phyloP scores from a whole-genome alignment of 2,113 vertebrate species.

The Halcyon senegalensis region DNA sequence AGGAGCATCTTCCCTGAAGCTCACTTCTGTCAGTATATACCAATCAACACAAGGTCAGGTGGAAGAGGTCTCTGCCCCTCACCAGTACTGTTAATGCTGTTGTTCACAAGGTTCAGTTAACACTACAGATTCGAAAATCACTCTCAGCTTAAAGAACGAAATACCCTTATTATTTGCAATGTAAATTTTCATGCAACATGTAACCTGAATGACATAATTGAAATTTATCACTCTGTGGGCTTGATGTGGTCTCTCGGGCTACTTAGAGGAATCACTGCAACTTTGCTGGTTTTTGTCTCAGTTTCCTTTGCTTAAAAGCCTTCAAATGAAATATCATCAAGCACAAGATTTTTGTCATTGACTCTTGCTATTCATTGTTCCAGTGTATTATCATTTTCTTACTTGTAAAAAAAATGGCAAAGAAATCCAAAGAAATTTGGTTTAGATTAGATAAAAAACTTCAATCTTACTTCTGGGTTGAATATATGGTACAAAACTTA shows the following conservation, averaged over 20 bases:
- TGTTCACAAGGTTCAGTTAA: neutral
- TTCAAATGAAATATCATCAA: neutral
- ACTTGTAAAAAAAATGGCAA: neutral
- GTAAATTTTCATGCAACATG: neutral
- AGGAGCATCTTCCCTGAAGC: neutral
- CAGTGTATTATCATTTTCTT: neutral
- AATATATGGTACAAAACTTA: neutral
- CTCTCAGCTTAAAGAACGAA: neutral
- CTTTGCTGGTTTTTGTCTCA: neutral
- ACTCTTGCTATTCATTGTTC: neutral
- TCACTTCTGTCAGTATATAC: neutral
- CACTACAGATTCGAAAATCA: neutral
- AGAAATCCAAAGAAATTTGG: neutral
- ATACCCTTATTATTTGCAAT: neutral
- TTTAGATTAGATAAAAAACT: neutral
- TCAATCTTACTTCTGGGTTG: neutral
- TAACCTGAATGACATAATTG: neutral
- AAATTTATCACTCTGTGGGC: neutral
- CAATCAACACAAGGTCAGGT: neutral
- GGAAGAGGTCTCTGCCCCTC: neutral
- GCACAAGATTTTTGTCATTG: neutral
- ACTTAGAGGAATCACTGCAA: neutral
- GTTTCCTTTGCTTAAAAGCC: neutral
- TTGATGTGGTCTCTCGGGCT: neutral
- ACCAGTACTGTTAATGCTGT: neutral